phyloP scores from a whole-genome alignment of 2,888 invertebrate species.

The Scaptomyza parva region DNA sequence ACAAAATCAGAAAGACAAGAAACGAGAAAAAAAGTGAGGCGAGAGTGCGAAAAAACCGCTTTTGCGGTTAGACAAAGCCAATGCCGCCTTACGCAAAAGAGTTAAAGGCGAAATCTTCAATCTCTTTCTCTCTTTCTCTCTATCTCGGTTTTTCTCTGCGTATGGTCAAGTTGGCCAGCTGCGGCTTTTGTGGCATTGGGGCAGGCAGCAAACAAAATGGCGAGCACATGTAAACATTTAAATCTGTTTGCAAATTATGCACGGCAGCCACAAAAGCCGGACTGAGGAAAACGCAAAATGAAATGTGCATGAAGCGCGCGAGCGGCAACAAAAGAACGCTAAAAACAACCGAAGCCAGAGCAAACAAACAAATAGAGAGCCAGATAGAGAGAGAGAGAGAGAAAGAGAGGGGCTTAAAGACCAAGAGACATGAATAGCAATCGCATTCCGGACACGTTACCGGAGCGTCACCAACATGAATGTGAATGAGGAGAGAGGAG shows the following conservation, averaged over 20 bases:
- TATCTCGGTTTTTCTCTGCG: not conserved
- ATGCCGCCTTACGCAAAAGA: conserved; percentile 1
- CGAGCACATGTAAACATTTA: conserved; percentile 71
- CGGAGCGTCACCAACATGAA: conserved; percentile 16
- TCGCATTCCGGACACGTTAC: conserved; percentile 22
- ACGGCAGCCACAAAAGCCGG: conserved; percentile 44
- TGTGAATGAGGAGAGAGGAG: conserved; percentile 1
- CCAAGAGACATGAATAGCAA: conserved; percentile 25
- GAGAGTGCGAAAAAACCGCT: not conserved
- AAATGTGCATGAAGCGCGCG: conserved; percentile 18
- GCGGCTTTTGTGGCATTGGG: conserved; percentile 42
- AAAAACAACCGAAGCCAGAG: conserved; percentile 19
- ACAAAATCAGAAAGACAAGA: no score
- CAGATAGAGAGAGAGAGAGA: not conserved
- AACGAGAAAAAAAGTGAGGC: not conserved
- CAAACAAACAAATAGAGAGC: conserved; percentile 12
- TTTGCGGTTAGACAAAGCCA: conserved; percentile 32
- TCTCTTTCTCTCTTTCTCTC: not conserved
- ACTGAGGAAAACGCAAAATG: conserved; percentile 20
- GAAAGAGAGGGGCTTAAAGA: not conserved
- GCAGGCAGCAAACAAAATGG: conserved; percentile 57
- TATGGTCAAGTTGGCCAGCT: conserved; percentile 19
- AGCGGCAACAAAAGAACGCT: conserved; percentile 6
- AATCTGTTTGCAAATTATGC: conserved; percentile 75
- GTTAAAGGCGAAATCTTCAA: conserved; percentile 5